Percentiles rank a stretch among this genome's conserved stretches.
These are phyloP conservation scores for Dreissena polymorpha DNA, from an alignment of 1,140 invertebrate species.

Conservation along the genomic window DNA sequence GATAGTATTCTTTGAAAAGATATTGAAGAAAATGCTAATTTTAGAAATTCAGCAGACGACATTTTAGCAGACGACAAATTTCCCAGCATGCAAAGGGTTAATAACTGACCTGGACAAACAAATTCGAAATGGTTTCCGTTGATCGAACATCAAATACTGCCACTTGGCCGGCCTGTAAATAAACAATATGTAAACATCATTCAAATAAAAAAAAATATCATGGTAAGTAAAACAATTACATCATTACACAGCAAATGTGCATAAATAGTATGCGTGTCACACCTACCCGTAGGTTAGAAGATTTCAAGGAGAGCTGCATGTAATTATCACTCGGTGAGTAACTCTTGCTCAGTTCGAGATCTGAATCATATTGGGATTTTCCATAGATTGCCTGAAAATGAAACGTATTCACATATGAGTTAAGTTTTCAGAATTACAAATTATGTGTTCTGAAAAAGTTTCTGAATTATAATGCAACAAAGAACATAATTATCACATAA, in stretches of 20 bases:
- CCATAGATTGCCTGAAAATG: constrained; percentile 61
- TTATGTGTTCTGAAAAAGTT: neutral
- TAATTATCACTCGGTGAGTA: constrained; percentile 72
- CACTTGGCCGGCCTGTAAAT: constrained; percentile 61
- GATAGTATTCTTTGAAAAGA: no score
- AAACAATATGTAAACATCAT: neutral
- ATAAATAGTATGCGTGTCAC: neutral
- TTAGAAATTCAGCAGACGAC: no score
- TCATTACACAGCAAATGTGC: no score
- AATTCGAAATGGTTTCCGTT: constrained; percentile 58
- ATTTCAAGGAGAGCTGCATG: constrained; percentile 68
- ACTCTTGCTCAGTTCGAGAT: constrained; percentile 57
- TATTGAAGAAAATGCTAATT: no score
- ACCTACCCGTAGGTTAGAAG: constrained; percentile 56
- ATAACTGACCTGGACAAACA: constrained; percentile 67
- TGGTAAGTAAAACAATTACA: no score
- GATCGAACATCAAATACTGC: constrained; percentile 68
- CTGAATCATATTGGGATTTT: constrained; percentile 14
- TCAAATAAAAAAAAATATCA: no score
- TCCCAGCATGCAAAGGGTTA: no score
- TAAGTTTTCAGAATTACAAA: no score
- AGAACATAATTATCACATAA: neutral
- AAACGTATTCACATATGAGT: no score
- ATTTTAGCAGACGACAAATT: no score
- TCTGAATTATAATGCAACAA: neutral